These are phyloP conservation scores for Kryptolebias marmoratus DNA, from an alignment of 2,113 vertebrate species.

Conservation along the genomic window DNA sequence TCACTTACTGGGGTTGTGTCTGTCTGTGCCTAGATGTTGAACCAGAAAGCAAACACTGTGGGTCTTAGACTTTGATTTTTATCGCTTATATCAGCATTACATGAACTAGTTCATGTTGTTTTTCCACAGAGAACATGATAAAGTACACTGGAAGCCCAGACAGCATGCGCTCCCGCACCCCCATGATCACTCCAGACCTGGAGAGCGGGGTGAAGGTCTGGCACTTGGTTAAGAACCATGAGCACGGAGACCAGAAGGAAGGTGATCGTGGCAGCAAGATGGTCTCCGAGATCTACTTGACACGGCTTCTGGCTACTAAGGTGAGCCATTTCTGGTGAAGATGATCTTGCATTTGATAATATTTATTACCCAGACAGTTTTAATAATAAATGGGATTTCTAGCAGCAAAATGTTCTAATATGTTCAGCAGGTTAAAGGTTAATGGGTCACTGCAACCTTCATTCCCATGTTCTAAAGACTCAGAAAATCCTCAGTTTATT, in stretches of 20 bases:
- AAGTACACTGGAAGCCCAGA: constrained; percentile 97
- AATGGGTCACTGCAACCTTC: constrained; percentile 46
- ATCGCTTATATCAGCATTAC: background rate
- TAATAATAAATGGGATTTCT: background rate
- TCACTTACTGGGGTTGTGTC: background rate
- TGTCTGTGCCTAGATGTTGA: background rate
- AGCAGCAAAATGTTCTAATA: background rate
- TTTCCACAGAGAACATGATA: constrained; percentile 94
- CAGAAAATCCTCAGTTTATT: constrained; percentile 27
- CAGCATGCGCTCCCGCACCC: constrained; percentile 94
- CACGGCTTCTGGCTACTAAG: constrained; percentile 96
- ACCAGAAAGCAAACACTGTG: background rate
- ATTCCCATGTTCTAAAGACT: constrained; percentile 33
- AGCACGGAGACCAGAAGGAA: constrained; percentile 98
- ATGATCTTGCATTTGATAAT: background rate
- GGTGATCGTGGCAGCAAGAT: constrained; percentile 98
- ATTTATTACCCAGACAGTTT: background rate
- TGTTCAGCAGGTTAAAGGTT: constrained; percentile 42
- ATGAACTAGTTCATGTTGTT: constrained; percentile 17
- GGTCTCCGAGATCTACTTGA: constrained; percentile 99
- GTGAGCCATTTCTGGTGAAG: constrained; percentile 67
- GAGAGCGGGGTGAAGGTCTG: constrained; percentile 97
- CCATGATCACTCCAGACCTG: constrained; percentile 97
- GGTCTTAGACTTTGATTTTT: background rate
- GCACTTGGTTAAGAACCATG: constrained; percentile 99